These are phyloP conservation scores for Phorcus lineatus DNA, from an alignment of 2,888 invertebrate species.

Conservation along the genomic window DNA sequence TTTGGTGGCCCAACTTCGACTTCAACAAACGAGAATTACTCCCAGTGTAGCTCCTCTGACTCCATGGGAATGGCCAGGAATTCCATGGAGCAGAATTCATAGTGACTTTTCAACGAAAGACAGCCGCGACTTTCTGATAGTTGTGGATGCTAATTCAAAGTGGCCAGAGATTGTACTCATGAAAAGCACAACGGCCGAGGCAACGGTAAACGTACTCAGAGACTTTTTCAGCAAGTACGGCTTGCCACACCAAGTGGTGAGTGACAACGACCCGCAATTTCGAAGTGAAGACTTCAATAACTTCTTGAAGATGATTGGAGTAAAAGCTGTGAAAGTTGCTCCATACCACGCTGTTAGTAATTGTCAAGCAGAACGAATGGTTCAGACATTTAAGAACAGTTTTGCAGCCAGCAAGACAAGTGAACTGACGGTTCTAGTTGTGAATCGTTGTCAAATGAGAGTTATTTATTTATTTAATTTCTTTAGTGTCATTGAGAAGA, in stretches of 20 bases:
- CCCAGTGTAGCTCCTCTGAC: neutral
- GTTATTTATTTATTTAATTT: no score
- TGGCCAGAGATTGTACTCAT: constrained; percentile 69
- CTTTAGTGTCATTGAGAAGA: no score
- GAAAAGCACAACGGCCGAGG: constrained; percentile 31
- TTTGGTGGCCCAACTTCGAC: constrained; percentile 13
- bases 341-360: constrained; percentile 63
- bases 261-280: constrained; percentile 69
- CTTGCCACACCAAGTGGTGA: constrained; percentile 59
- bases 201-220: constrained; percentile 45
- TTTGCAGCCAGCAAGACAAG: neutral
- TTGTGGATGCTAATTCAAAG: no score
- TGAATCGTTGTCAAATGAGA: no score
- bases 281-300: constrained; percentile 49
- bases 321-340: no score
- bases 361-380: constrained; percentile 57
- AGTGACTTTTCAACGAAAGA: constrained; percentile 71
- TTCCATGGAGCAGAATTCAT: constrained; percentile 74
- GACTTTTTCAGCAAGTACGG: constrained; percentile 53
- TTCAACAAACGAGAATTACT: constrained; percentile 2
- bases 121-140: no score
- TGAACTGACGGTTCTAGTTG: no score
- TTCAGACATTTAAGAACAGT: neutral
- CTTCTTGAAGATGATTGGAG: no score
- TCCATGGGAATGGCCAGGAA: constrained; percentile 27